A percentile compares a stretch with the other conserved stretches of the same genome.
Evolutionary conservation across 2,888 invertebrate genomes (phyloP).

Genomic region (Andrena marginata): DNA sequence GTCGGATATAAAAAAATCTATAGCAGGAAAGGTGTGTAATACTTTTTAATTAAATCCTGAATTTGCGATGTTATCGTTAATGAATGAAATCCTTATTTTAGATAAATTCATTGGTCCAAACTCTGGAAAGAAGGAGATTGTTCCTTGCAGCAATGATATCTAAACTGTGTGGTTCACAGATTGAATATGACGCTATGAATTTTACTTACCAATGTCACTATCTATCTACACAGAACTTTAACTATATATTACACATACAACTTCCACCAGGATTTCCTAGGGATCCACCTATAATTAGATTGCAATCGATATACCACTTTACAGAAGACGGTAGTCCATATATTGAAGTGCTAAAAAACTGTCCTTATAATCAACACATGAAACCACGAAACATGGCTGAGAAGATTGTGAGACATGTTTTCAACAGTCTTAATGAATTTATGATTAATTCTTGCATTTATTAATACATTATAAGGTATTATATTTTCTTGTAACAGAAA

Average conservation of each 20-base stretch:
- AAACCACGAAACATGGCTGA: conserved; percentile 77
- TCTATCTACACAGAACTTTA: conserved; percentile 84
- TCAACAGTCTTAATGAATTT: conserved; percentile 34
- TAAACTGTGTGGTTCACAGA: conserved; percentile 80
- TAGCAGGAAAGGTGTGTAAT: conserved; percentile 86
- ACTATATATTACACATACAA: conserved; percentile 82
- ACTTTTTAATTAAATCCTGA: conserved; percentile 61
- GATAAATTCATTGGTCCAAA: conserved; percentile 66
- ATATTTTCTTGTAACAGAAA: background rate
- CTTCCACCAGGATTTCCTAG: conserved; percentile 86
- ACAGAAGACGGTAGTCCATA: conserved; percentile 67
- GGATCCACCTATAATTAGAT: conserved; percentile 86
- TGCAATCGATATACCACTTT: conserved; percentile 87
- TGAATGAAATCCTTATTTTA: conserved; percentile 56
- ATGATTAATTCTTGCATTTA: conserved; percentile 25
- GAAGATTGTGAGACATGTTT: conserved; percentile 55
- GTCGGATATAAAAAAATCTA: conserved; percentile 86
- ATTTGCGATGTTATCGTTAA: conserved; percentile 74
- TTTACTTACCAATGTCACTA: conserved; percentile 82
- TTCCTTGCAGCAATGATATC: conserved; percentile 77
- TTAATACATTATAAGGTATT: conserved; percentile 26
- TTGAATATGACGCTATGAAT: conserved; percentile 85
- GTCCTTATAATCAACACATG: conserved; percentile 81
- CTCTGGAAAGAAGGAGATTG: conserved; percentile 59
- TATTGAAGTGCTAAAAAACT: conserved; percentile 56